phyloP scores from a whole-genome alignment of 2,888 invertebrate genomes.

The Diarsia brunnea region DNA sequence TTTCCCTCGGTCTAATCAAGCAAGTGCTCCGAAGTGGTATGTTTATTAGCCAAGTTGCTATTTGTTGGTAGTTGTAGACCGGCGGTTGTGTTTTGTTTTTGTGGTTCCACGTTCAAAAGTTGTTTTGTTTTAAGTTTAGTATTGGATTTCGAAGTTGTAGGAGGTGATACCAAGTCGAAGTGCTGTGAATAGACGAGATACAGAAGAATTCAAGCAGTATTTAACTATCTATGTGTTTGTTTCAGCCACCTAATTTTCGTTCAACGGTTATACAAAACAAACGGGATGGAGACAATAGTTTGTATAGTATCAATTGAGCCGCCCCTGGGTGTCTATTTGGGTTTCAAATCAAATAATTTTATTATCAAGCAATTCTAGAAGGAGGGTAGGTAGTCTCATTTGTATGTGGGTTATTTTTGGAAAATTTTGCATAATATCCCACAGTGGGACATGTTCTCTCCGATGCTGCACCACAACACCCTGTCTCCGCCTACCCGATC shows the following conservation, averaged over 20 bases:
- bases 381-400: too few species aligned
- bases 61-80: constrained; percentile 39
- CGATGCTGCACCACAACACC: background rate
- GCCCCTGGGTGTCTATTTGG: too few species aligned
- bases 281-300: background rate
- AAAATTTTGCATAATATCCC: too few species aligned
- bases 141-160: background rate
- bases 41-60: constrained; percentile 68
- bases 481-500: background rate
- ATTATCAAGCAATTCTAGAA: too few species aligned
- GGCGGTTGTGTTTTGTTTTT: constrained; percentile 53
- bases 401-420: too few species aligned
- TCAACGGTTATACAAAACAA: background rate
- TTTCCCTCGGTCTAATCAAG: constrained; percentile 80
- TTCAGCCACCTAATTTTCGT: background rate
- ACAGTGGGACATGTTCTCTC: background rate
- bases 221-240: background rate
- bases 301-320: background rate
- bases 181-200: too few species aligned
- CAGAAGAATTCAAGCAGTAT: background rate
- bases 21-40: constrained; percentile 77
- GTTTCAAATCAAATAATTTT: too few species aligned
- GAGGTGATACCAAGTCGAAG: background rate
- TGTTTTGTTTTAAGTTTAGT: background rate
- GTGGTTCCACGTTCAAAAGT: constrained; percentile 32